Evolutionary conservation across 2,113 vertebrate genomes (phyloP).

Genomic region (Crotalus horridus): DNA sequence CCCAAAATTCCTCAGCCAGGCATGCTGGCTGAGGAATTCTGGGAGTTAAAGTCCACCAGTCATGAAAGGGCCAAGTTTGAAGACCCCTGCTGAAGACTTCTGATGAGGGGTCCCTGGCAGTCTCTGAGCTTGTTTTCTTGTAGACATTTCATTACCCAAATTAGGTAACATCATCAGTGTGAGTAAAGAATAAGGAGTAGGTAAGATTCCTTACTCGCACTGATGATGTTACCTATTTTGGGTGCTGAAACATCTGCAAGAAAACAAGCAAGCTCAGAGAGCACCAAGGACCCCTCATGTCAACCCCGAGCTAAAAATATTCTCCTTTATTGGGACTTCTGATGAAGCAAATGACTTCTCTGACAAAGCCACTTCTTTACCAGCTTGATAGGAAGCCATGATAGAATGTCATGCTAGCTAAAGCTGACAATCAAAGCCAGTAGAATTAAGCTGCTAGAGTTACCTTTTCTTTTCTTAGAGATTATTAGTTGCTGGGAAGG

Average conservation of each 20-base stretch:
- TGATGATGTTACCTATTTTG: background rate
- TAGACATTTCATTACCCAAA: background rate
- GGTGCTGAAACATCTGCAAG: background rate
- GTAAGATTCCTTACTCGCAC: background rate
- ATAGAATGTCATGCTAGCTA: conserved; percentile 59
- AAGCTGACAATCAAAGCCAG: conserved; percentile 46
- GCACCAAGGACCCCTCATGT: background rate
- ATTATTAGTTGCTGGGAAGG: conserved; percentile 34
- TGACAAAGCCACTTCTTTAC: conserved; percentile 50
- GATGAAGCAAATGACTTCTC: conserved; percentile 53
- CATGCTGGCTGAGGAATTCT: no score
- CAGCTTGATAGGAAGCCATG: conserved; percentile 42
- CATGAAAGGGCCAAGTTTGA: no score
- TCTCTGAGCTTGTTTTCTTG: background rate
- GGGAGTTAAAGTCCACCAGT: no score
- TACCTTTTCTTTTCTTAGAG: conserved; percentile 43
- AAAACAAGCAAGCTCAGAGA: background rate
- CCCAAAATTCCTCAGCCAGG: no score
- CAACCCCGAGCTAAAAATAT: background rate
- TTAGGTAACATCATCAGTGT: background rate
- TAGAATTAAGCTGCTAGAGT: conserved; percentile 52
- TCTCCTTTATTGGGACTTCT: conserved; percentile 43
- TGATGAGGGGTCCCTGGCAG: background rate
- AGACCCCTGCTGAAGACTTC: conserved; percentile 2
- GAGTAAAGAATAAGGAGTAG: background rate